A percentile compares a stretch with the other conserved stretches of the same genome.
Conservation (phyloP, 2,113 vertebrate species). For the Dolichallabes microphthalmus region DNA sequence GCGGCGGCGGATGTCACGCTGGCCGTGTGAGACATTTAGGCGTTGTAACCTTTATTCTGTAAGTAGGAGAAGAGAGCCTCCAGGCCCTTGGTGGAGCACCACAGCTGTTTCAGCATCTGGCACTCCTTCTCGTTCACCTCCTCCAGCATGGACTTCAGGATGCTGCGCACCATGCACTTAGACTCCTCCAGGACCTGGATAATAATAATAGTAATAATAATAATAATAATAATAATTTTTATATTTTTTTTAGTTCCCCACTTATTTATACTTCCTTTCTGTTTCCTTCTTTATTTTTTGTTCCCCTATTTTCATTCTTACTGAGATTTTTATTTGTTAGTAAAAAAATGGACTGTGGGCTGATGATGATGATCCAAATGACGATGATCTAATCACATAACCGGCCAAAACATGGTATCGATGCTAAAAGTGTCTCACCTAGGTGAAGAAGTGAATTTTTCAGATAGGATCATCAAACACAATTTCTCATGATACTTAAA, state of each 20-base stretch:
- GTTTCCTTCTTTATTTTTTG: too few species aligned
- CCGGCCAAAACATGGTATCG: too few species aligned
- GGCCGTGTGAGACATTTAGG: slow-evolving; percentile 66
- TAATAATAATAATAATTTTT: neutral
- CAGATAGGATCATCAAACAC: too few species aligned
- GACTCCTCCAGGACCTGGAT: slow-evolving; percentile 91
- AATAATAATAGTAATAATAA: neutral
- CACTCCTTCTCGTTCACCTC: slow-evolving; percentile 96
- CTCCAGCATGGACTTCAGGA: slow-evolving; percentile 86
- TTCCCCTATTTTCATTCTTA: too few species aligned
- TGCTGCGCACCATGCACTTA: slow-evolving; percentile 89
- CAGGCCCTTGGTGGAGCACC: slow-evolving; percentile 95
- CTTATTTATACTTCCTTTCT: too few species aligned
- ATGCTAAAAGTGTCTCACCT: too few species aligned
- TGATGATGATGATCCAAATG: too few species aligned
- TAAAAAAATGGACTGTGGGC: too few species aligned
- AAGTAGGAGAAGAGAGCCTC: slow-evolving; percentile 93
- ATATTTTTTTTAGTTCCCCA: neutral
- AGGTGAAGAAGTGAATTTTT: too few species aligned
- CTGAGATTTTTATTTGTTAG: too few species aligned
- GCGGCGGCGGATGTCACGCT: neutral
- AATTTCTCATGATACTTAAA: too few species aligned
- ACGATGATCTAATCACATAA: too few species aligned
- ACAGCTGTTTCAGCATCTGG: slow-evolving; percentile 92
- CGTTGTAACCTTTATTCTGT: slow-evolving; percentile 90